Conservation (phyloP, 2,797 vertebrate species). For the Manis crassicaudata region DNA sequence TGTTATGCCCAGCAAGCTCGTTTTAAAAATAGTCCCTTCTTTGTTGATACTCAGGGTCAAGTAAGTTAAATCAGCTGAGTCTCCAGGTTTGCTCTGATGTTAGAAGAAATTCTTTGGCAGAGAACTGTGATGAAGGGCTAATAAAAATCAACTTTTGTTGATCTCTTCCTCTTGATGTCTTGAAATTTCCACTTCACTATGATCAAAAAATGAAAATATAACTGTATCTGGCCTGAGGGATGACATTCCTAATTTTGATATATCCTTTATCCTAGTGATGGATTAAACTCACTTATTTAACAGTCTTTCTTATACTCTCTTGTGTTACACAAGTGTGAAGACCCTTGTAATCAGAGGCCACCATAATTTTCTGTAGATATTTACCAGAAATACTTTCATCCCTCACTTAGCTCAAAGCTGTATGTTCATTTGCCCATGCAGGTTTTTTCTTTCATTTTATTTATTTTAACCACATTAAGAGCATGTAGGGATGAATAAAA, state of each 20-base stretch:
- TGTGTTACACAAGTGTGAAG: background rate
- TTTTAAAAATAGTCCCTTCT: background rate
- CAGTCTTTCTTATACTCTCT: background rate
- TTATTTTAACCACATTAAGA: background rate
- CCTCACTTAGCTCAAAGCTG: background rate
- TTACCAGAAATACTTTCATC: background rate
- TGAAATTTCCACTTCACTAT: conserved; percentile 36
- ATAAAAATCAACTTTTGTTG: conserved; percentile 2
- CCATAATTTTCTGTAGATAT: conserved; percentile 15
- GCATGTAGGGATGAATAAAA: background rate
- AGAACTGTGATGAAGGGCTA: background rate
- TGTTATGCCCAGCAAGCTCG: background rate
- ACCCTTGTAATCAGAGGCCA: background rate
- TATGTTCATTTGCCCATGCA: background rate
- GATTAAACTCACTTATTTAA: background rate
- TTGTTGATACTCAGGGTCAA: background rate
- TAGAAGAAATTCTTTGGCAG: background rate
- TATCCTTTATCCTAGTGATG: background rate
- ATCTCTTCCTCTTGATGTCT: conserved; percentile 10
- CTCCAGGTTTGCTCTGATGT: background rate
- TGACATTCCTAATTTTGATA: background rate
- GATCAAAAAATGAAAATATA: conserved; percentile 21
- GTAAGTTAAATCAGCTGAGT: background rate
- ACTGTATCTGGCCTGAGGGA: background rate
- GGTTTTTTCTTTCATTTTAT: background rate